Evolutionary conservation across 2,888 invertebrate species (phyloP), one percentile per base, ranked within the genome.

Genomic region (Drosophila algonquin): DNA sequence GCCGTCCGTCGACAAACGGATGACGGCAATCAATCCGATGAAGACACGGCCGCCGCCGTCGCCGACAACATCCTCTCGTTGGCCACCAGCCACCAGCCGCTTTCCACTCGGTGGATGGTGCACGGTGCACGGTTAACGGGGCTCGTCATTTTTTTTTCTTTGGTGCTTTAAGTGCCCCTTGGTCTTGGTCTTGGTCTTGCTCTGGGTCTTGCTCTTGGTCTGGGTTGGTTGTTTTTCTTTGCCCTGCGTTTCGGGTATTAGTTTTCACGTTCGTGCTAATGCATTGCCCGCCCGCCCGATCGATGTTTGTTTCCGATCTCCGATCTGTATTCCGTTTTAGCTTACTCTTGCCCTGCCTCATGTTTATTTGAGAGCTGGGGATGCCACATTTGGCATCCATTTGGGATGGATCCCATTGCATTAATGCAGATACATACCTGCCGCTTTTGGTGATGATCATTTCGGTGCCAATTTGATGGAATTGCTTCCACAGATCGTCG

Each of bases 391-490:
- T 27, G 27, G 27, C 7, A 2, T 56, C 5, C 27, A 27, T 27
- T 27, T 30, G 30, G 30, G 30, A 2, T 56, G n/a, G 30, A 14
- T 16, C 7, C 30, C 6, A 6, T 21, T 27, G 35, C 35, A 10
- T 24, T 5, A 24, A 5, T 10, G 32, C 9, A 32, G 4, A 27
- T 27, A 93, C 95, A 93, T 90, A 96, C 96, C 96, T 93, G 90
- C 96, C 96, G 35, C 94, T 94, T 89, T 96, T 96, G 14, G 96
- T 96, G 90, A 96, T 96, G 86, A 96, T 96, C 96, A 96, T 96
- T 92, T 96, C 96, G 0, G 95, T 96, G 63, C 94, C 95, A 79
- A 95, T 93, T 72, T 94, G 93, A 88, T 95, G 94, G 91, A 96
- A 96, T 73, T 95, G 93, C 72, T 94, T 92, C 96, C 96, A 96